Evolutionary conservation across 2,113 vertebrate genomes (phyloP).

Genomic region (Solenodon paradoxus): DNA sequence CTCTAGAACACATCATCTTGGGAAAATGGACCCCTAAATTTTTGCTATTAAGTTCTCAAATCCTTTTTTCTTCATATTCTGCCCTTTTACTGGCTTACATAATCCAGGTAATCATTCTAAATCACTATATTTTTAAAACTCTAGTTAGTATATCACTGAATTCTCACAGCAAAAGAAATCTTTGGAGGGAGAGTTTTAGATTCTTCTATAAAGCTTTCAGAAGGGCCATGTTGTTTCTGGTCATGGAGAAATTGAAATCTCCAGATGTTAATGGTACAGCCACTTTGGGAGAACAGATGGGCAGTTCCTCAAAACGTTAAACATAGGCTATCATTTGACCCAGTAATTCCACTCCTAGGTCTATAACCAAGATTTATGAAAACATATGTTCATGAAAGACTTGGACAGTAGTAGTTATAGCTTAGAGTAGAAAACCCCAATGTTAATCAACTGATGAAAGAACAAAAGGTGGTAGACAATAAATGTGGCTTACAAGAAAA

Average conservation of each 20-base stretch:
- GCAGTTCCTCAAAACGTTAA: not conserved
- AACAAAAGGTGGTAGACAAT: no score
- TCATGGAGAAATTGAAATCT: not conserved
- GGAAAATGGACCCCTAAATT: not conserved
- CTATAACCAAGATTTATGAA: not conserved
- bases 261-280: not conserved
- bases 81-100: not conserved
- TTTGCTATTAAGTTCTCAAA: not conserved
- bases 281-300: not conserved
- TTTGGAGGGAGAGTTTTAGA: not conserved
- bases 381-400: not conserved
- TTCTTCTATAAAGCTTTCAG: conserved; percentile 9
- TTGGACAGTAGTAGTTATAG: not conserved
- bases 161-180: not conserved
- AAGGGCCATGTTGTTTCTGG: not conserved
- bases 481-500: not conserved
- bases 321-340: not conserved
- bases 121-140: not conserved
- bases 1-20: not conserved
- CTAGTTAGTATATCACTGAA: not conserved
- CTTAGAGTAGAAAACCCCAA: not conserved
- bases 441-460: not conserved
- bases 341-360: not conserved
- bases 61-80: not conserved
- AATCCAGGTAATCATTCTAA: not conserved